Percentiles rank a stretch among this genome's conserved stretches.
Conservation (phyloP, 2,888 invertebrate genomes). For the Xestia xanthographa region DNA sequence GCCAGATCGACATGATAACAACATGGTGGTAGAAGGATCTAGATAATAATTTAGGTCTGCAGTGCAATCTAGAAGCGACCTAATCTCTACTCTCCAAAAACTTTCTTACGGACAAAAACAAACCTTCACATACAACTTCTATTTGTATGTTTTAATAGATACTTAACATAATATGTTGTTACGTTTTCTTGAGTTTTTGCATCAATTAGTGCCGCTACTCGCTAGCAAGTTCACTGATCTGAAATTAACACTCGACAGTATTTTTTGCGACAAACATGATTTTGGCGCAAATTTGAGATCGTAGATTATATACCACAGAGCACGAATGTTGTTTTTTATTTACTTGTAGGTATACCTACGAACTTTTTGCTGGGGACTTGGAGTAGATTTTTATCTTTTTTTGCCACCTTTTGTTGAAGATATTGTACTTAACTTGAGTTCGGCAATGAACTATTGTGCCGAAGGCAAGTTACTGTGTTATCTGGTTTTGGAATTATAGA, state of each 20-base stretch:
- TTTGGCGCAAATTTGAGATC: conserved; percentile 57
- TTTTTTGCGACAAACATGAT: conserved; percentile 54
- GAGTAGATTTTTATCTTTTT: conserved; percentile 2
- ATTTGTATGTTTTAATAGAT: not conserved
- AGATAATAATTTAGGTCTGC: not conserved
- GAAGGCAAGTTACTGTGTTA: conserved; percentile 10
- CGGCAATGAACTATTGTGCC: conserved; percentile 35
- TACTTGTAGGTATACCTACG: too few species aligned
- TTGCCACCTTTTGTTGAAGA: conserved; percentile 16
- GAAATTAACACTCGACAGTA: conserved; percentile 48
- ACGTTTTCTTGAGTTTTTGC: conserved; percentile 55
- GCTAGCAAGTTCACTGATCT: conserved; percentile 63
- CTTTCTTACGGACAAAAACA: not conserved
- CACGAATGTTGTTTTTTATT: conserved; percentile 29
- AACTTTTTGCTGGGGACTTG: conserved; percentile 46
- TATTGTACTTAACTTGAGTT: conserved; percentile 17
- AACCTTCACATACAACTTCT: not conserved
- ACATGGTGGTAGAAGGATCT: not conserved
- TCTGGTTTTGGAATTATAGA: conserved; percentile 4
- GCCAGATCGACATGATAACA: not conserved
- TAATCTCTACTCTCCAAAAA: not conserved
- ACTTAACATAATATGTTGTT: conserved; percentile 15
- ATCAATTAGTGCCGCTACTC: conserved; percentile 63
- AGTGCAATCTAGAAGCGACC: not conserved
- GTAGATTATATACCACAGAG: conserved; percentile 50